These are phyloP conservation scores for Zaprionus vittiger DNA, from an alignment of 1,140 invertebrate species.

Conservation along the genomic window DNA sequence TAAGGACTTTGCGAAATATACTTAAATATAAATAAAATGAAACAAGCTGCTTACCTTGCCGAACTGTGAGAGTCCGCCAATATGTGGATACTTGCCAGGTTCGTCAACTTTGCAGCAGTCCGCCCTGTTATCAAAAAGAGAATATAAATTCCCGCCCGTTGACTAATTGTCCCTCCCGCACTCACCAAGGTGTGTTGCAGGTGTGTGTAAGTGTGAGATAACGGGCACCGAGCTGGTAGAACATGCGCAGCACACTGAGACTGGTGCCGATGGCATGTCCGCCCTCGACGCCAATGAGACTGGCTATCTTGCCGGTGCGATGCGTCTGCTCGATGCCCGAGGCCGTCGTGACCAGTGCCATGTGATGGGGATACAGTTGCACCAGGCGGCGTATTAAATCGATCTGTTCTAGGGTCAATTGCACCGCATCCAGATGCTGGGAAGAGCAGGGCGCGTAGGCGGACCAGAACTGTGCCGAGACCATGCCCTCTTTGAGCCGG, in stretches of 20 bases:
- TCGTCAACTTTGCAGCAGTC: slow-evolving; percentile 89
- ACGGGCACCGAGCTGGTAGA: slow-evolving; percentile 92
- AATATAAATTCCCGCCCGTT: background rate
- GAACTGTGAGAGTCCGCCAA: slow-evolving; percentile 90
- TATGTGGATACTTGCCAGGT: slow-evolving; percentile 88
- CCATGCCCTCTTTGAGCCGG: slow-evolving; percentile 89
- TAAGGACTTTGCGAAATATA: too few species aligned
- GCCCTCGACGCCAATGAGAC: slow-evolving; percentile 92
- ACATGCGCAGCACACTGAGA: slow-evolving; percentile 91
- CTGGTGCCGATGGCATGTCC: slow-evolving; percentile 94
- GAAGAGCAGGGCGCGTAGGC: slow-evolving; percentile 93
- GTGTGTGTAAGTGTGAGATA: slow-evolving; percentile 94
- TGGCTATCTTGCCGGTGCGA: slow-evolving; percentile 87
- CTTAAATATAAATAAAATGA: background rate
- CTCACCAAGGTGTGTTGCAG: slow-evolving; percentile 94
- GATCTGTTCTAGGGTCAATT: slow-evolving; percentile 93
- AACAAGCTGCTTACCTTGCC: slow-evolving; percentile 87
- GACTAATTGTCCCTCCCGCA: background rate
- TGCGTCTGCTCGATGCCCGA: slow-evolving; percentile 88
- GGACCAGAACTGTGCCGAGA: slow-evolving; percentile 94
- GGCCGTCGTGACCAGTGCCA: slow-evolving; percentile 91
- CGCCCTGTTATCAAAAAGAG: slow-evolving; percentile 86
- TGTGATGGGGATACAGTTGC: slow-evolving; percentile 91
- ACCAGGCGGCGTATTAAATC: slow-evolving; percentile 94
- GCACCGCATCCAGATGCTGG: slow-evolving; percentile 93